Evolutionary conservation across 2,888 invertebrate genomes (phyloP), one percentile per base, ranked within the genome.

Genomic region (Torymus tubicola): DNA sequence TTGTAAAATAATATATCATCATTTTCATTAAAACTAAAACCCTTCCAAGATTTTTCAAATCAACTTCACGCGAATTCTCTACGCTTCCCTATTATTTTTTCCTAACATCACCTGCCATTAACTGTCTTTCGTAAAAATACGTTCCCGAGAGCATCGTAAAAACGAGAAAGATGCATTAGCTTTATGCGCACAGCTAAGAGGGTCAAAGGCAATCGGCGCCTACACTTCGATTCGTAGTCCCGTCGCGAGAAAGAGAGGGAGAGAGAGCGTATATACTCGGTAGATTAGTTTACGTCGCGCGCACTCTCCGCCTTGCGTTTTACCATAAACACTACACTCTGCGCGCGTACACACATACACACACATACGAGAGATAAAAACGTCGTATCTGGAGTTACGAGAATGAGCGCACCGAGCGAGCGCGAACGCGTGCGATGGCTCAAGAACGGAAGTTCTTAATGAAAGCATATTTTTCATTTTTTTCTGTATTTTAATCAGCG

Each of bases 371-470:
- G 63, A 73, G 77, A 81, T 72, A 77, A 73, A 77, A 73, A 70
- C 63, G 81, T 73, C 73, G 68, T 73, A 73, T 77, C 69, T 69
- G 50, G 42, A 77, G 64, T 81, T 80, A 75, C 71, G 75, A 63
- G 67, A 60, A 65, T 24, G 71, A 60, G 72, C 61, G 55, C 60
- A 21, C 52, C 24, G 31, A 42, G 42, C 8, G 42, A 42, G 42
- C 42, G 42, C 42, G 42, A 5, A 42, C 5, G 42, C 42, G 42
- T 16, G 60, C 55, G 73, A 55, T 80, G 80, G 75, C 72, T 73
- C 69, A 77, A 81, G 63, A 81, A 68, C 68, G 81, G 77, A 81
- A 77, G 73, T 55, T 68, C 81, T 69, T 77, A 77, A 77, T 77
- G 77, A 77, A 73, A 73, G 64, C 58, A 69, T 69, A 73, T 73